These are phyloP conservation scores for Melanchra persicariae DNA, from an alignment of 2,888 invertebrate genomes.

Conservation along the genomic window DNA sequence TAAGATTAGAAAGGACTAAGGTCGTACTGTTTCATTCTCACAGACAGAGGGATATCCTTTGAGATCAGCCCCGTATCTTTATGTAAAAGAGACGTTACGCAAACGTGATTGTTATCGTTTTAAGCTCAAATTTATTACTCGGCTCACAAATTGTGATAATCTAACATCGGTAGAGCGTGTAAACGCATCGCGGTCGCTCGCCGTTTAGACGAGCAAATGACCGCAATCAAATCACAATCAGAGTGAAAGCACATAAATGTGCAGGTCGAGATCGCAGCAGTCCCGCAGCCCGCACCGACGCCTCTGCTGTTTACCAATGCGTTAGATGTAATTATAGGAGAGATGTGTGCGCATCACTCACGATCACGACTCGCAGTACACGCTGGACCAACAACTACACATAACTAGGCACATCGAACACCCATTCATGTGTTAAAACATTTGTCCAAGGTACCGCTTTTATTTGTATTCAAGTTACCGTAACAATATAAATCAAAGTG, in stretches of 20 bases:
- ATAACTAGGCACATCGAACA: constrained; percentile 20
- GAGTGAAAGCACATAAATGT: constrained; percentile 84
- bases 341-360: constrained; percentile 79
- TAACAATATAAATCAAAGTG: constrained; percentile 30
- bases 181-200: constrained; percentile 76
- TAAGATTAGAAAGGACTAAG: constrained; percentile 53
- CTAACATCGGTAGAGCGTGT: constrained; percentile 76
- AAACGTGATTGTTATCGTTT: constrained; percentile 46
- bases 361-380: constrained; percentile 73
- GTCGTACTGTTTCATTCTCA: constrained; percentile 47
- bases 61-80: constrained; percentile 40
- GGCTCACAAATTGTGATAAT: constrained; percentile 78
- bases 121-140: constrained; percentile 75
- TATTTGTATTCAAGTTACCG: background rate
- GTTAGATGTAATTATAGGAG: constrained; percentile 84
- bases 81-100: constrained; percentile 43
- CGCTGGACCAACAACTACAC: constrained; percentile 67
- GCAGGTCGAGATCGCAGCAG: constrained; percentile 72
- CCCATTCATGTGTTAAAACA: constrained; percentile 61
- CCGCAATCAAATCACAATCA: constrained; percentile 88
- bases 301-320: constrained; percentile 83
- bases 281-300: constrained; percentile 62
- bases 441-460: constrained; percentile 1
- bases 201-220: constrained; percentile 84
- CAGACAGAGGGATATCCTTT: constrained; percentile 54